These are phyloP conservation scores for Thereva nobilitata DNA, from an alignment of 2,888 invertebrate genomes.

Conservation along the genomic window DNA sequence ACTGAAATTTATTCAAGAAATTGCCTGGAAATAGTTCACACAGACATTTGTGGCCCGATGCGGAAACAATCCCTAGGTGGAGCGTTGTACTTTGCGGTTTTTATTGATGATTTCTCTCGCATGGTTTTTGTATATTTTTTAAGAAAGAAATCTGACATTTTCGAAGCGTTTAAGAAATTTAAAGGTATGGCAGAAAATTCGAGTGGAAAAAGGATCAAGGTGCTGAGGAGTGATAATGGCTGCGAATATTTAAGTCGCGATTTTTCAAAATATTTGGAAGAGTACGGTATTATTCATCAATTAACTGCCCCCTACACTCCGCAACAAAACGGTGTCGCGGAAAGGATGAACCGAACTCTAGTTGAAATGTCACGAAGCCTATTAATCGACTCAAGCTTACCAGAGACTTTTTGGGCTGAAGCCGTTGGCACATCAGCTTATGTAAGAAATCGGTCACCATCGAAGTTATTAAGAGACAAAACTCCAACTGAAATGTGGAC, in stretches of 20 bases:
- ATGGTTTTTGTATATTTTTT: conserved; percentile 24
- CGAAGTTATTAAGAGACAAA: neutral
- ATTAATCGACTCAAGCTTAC: neutral
- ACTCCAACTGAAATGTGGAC: neutral
- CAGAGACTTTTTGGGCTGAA: neutral
- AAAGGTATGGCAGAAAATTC: conserved; percentile 3
- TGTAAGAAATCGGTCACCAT: neutral
- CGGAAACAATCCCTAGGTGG: conserved; percentile 10
- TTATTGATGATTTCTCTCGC: conserved; percentile 20
- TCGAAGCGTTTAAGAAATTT: conserved; percentile 2
- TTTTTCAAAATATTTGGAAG: conserved; percentile 10
- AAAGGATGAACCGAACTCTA: neutral
- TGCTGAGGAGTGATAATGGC: conserved; percentile 30
- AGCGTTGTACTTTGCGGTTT: conserved; percentile 14
- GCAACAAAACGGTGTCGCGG: conserved; percentile 5
- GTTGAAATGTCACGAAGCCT: no score
- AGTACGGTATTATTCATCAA: conserved; percentile 2
- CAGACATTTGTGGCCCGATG: conserved; percentile 26
- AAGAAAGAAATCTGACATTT: conserved; percentile 3
- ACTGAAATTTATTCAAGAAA: neutral
- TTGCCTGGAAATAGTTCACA: conserved; percentile 8
- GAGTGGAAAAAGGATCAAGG: conserved; percentile 18
- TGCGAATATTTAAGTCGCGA: conserved; percentile 20
- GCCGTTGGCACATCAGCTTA: conserved; percentile 8
- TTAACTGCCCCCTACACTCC: conserved; percentile 1